Conservation (phyloP, 1,140 invertebrate species). For the Drosophila pseudoananassae region DNA sequence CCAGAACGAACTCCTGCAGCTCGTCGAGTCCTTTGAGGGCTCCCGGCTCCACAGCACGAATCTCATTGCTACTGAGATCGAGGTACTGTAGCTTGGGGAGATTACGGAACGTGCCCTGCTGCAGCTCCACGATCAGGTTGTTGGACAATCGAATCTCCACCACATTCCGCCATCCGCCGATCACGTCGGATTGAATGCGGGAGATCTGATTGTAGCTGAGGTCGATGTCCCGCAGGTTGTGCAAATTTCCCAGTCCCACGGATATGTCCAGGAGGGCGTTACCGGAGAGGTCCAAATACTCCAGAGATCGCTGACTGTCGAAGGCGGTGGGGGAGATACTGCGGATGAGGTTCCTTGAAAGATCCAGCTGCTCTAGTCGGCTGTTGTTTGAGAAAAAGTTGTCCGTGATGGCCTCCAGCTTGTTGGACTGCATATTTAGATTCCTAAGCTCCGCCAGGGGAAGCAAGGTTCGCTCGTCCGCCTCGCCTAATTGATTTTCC, state of each 20-base stretch:
- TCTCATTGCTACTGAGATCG: slow-evolving; percentile 92
- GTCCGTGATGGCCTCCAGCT: slow-evolving; percentile 88
- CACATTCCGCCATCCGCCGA: slow-evolving; percentile 88
- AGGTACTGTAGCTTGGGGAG: slow-evolving; percentile 89
- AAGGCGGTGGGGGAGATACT: slow-evolving; percentile 88
- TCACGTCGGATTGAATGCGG: slow-evolving; percentile 87
- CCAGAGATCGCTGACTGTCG: slow-evolving; percentile 88
- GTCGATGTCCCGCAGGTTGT: slow-evolving; percentile 89
- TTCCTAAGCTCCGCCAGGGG: slow-evolving; percentile 87
- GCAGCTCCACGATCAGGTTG: slow-evolving; percentile 90
- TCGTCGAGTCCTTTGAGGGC: slow-evolving; percentile 91
- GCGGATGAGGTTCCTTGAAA: slow-evolving; percentile 91
- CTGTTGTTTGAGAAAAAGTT: slow-evolving; percentile 88
- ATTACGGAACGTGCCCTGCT: slow-evolving; percentile 89
- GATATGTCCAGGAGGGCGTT: slow-evolving; percentile 91
- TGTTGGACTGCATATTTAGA: slow-evolving; percentile 91
- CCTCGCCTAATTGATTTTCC: slow-evolving; percentile 89
- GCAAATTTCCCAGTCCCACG: slow-evolving; percentile 88
- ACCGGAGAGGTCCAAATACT: slow-evolving; percentile 90
- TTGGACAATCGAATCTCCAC: slow-evolving; percentile 88
- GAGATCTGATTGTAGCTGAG: slow-evolving; percentile 92
- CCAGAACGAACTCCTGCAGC: slow-evolving; percentile 90
- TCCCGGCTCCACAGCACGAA: slow-evolving; percentile 90
- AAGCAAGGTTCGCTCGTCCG: slow-evolving; percentile 88
- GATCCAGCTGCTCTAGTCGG: slow-evolving; percentile 88